These are phyloP conservation scores for Trematomus loennbergii DNA, from an alignment of 2,113 vertebrate species.

Conservation along the genomic window DNA sequence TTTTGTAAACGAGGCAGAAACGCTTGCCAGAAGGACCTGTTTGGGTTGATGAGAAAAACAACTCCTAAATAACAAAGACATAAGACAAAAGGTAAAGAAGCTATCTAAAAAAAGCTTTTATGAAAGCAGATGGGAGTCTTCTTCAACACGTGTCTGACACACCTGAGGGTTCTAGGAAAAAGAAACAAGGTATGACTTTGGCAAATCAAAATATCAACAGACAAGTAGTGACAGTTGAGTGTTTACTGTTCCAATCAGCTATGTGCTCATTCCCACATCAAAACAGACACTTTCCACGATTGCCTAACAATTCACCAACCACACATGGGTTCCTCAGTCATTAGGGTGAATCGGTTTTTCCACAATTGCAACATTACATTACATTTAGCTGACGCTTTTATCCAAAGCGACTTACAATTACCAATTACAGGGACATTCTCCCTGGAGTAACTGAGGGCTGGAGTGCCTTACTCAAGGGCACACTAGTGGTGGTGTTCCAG, in stretches of 20 bases:
- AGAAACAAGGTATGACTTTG: too few species aligned
- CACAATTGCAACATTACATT: background rate
- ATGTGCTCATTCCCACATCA: background rate
- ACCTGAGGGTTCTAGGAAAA: background rate
- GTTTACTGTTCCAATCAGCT: background rate
- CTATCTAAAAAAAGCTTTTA: background rate
- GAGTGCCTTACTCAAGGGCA: too few species aligned
- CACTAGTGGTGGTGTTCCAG: too few species aligned
- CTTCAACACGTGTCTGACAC: background rate
- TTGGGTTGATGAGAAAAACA: constrained; percentile 2
- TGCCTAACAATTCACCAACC: constrained; percentile 42
- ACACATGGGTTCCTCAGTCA: constrained; percentile 6
- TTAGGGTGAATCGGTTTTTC: background rate
- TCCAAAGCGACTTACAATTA: too few species aligned
- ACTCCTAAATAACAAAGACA: background rate
- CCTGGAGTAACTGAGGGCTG: too few species aligned
- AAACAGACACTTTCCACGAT: background rate
- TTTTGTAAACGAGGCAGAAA: constrained; percentile 3
- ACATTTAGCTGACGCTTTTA: too few species aligned
- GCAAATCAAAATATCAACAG: background rate
- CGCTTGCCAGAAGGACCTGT: constrained; percentile 22
- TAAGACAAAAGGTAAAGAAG: background rate
- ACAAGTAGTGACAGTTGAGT: constrained; percentile 27
- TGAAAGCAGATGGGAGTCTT: background rate
- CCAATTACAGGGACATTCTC: too few species aligned